Evolutionary conservation across 2,888 invertebrate species (phyloP).

Genomic region (Ennomos fuscantarius): DNA sequence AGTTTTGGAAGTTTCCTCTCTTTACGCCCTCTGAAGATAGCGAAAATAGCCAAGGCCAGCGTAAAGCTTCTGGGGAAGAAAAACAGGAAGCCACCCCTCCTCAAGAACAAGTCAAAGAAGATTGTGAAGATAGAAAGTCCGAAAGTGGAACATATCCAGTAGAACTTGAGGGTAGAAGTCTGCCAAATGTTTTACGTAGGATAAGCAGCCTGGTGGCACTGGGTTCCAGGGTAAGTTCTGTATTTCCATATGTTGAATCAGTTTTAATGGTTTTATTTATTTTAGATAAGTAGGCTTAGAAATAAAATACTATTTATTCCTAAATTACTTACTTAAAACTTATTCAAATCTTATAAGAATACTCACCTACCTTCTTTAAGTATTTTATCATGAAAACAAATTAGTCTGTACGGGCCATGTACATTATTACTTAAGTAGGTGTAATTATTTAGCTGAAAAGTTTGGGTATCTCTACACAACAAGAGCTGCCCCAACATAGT

Average conservation of each 20-base stretch:
- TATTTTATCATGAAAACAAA: too few species aligned
- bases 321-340: neutral
- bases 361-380: too few species aligned
- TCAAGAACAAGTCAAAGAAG: constrained; percentile 54
- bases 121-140: constrained; percentile 60
- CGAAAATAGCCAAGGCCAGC: constrained; percentile 56
- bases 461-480: too few species aligned
- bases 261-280: too few species aligned
- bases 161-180: constrained; percentile 89
- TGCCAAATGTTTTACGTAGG: constrained; percentile 93
- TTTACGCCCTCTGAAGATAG: constrained; percentile 75
- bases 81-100: constrained; percentile 47
- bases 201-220: constrained; percentile 95
- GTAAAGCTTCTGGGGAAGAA: constrained; percentile 49
- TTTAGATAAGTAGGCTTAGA: too few species aligned
- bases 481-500: too few species aligned
- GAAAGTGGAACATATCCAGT: constrained; percentile 80
- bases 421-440: too few species aligned
- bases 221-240: constrained; percentile 89
- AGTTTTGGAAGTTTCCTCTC: constrained; percentile 89
- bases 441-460: too few species aligned
- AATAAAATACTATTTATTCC: too few species aligned
- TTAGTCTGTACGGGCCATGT: too few species aligned
- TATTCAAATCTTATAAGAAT: neutral
- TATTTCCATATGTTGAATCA: too few species aligned